A percentile compares a stretch with the other conserved stretches of the same genome.
These are phyloP conservation scores for Camponotus pennsylvanicus DNA, from an alignment of 1,140 invertebrate species.

Conservation along the genomic window DNA sequence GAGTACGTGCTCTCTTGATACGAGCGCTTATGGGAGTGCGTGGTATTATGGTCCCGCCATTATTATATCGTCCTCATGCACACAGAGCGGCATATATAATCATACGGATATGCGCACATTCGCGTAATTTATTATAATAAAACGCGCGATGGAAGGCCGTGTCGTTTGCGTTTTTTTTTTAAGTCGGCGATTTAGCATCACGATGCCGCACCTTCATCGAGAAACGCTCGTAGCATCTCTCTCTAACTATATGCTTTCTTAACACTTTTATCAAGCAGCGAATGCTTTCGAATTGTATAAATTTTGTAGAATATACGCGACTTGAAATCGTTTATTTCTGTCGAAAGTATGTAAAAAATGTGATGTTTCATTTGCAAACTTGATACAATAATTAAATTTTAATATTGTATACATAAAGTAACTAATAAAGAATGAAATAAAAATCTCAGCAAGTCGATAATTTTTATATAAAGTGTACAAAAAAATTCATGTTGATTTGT, in stretches of 20 bases:
- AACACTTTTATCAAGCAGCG: not conserved
- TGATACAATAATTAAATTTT: not conserved
- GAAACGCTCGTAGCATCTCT: not conserved
- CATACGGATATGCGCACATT: conserved; percentile 42
- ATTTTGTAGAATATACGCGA: not conserved
- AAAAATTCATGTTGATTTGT: not conserved
- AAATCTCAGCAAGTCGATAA: not conserved
- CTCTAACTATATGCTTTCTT: conserved; percentile 4
- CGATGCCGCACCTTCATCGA: conserved; percentile 43
- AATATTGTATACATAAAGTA: not conserved
- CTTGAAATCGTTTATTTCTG: not conserved
- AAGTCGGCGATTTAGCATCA: conserved; percentile 26
- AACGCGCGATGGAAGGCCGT: conserved; percentile 33
- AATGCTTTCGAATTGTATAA: conserved; percentile 37
- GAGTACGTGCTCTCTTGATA: conserved; percentile 70
- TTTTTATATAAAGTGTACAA: not conserved
- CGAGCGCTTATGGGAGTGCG: conserved; percentile 74
- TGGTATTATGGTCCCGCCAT: conserved; percentile 66
- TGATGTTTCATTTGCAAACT: not conserved
- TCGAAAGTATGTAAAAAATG: not conserved
- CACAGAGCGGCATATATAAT: conserved; percentile 33
- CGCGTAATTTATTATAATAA: conserved; percentile 58
- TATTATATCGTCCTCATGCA: conserved; percentile 73
- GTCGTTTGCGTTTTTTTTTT: conserved; percentile 13
- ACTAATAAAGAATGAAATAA: not conserved